A percentile compares a stretch with the other conserved stretches of the same genome.
Evolutionary conservation across 2,888 invertebrate species (phyloP).

Genomic region (Pachliopta kotzebuea): DNA sequence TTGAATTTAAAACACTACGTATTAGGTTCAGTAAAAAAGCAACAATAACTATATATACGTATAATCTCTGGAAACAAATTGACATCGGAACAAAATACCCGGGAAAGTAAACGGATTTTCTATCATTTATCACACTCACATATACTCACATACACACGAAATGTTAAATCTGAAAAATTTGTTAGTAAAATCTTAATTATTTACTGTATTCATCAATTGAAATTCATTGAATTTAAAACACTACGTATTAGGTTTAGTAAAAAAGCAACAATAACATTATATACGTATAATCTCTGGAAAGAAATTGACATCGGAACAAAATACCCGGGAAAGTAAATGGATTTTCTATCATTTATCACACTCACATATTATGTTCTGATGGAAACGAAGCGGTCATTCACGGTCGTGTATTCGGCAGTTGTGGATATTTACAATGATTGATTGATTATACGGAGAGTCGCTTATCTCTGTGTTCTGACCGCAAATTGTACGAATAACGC

Average conservation of each 20-base stretch:
- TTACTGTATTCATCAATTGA: too few species aligned
- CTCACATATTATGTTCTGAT: slow-evolving; percentile 9
- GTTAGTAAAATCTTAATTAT: too few species aligned
- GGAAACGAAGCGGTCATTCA: slow-evolving; percentile 18
- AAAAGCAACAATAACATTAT: too few species aligned
- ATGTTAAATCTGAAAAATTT: too few species aligned
- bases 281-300: not conserved
- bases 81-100: slow-evolving; percentile 1
- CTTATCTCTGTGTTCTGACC: slow-evolving; percentile 20
- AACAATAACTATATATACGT: too few species aligned
- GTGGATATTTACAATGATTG: slow-evolving; percentile 27
- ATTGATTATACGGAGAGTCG: slow-evolving; percentile 21
- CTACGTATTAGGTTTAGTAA: too few species aligned
- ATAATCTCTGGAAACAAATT: not conserved
- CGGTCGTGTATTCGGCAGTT: slow-evolving; percentile 16
- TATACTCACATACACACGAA: too few species aligned
- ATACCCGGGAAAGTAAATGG: slow-evolving; percentile 9
- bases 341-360: slow-evolving; percentile 6
- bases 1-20: too few species aligned
- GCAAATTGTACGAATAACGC: slow-evolving; percentile 24
- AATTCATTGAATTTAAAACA: too few species aligned
- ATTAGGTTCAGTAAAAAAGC: too few species aligned
- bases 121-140: slow-evolving; percentile 12
- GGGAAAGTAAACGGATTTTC: slow-evolving; percentile 5
- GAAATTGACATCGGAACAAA: slow-evolving; percentile 1